These are phyloP conservation scores for Saxicola maurus DNA, from an alignment of 2,797 vertebrate genomes.

Conservation along the genomic window DNA sequence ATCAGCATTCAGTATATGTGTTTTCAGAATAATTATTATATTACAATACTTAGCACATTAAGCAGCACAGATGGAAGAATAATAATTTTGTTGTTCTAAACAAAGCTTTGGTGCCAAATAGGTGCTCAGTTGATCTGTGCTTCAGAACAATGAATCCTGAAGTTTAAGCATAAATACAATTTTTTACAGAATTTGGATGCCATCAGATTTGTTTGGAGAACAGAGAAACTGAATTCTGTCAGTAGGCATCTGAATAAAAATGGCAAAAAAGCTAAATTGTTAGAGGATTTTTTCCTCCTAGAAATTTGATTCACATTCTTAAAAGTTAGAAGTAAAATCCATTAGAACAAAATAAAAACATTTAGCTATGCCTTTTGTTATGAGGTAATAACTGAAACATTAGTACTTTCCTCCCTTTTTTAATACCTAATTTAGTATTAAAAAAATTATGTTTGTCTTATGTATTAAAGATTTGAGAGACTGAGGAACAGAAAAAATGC, in stretches of 20 bases:
- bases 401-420: neutral
- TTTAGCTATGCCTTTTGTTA: neutral
- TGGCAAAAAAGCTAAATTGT: neutral
- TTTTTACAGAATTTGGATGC: neutral
- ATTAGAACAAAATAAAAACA: neutral
- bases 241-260: neutral
- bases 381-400: neutral
- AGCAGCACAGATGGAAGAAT: neutral
- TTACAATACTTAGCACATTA: neutral
- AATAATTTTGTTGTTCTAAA: neutral
- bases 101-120: neutral
- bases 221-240: neutral
- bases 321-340: neutral
- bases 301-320: neutral
- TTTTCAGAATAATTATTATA: neutral
- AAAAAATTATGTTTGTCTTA: rapidly evolving
- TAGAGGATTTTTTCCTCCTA: neutral
- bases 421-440: neutral
- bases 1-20: neutral
- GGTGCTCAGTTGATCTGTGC: neutral
- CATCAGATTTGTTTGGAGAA: neutral
- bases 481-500: neutral
- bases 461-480: neutral
- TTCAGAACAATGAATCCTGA: neutral
- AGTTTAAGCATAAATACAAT: neutral